Evolutionary conservation across 2,797 vertebrate species (phyloP).

Genomic region (Discoglossus pictus): DNA sequence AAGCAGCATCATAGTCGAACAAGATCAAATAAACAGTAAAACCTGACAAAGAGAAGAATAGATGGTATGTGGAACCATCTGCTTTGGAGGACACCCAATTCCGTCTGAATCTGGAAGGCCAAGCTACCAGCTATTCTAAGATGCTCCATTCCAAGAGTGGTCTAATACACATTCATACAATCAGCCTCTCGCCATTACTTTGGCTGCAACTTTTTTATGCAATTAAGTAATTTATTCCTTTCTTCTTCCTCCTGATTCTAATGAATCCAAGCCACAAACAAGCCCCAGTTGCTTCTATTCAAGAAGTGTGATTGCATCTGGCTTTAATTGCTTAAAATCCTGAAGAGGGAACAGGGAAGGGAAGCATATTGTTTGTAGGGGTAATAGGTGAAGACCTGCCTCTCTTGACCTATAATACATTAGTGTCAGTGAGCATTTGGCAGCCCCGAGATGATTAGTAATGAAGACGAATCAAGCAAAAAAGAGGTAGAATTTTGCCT

Average conservation of each 20-base stretch:
- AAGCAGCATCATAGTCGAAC: conserved; percentile 84
- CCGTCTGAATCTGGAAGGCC: conserved; percentile 85
- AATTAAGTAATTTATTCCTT: conserved; percentile 99
- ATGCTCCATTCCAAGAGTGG: conserved; percentile 93
- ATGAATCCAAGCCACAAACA: conserved; percentile 98
- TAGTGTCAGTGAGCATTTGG: conserved; percentile 89
- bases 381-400: conserved; percentile 87
- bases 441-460: conserved; percentile 80
- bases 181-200: conserved; percentile 86
- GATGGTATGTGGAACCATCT: conserved; percentile 96
- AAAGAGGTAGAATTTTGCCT: conserved; percentile 81
- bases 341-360: conserved; percentile 87
- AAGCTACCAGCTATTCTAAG: conserved; percentile 97
- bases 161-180: conserved; percentile 85
- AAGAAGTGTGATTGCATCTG: conserved; percentile 97
- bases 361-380: conserved; percentile 86
- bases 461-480: conserved; percentile 84
- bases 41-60: conserved; percentile 98
- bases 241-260: conserved; percentile 95
- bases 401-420: conserved; percentile 92
- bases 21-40: conserved; percentile 90
- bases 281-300: conserved; percentile 96
- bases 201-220: conserved; percentile 95
- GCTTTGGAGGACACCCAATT: conserved; percentile 97
- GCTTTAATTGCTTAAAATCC: conserved; percentile 96